Conservation (phyloP, 2,797 vertebrate genomes). For the Anguilla obscura region DNA sequence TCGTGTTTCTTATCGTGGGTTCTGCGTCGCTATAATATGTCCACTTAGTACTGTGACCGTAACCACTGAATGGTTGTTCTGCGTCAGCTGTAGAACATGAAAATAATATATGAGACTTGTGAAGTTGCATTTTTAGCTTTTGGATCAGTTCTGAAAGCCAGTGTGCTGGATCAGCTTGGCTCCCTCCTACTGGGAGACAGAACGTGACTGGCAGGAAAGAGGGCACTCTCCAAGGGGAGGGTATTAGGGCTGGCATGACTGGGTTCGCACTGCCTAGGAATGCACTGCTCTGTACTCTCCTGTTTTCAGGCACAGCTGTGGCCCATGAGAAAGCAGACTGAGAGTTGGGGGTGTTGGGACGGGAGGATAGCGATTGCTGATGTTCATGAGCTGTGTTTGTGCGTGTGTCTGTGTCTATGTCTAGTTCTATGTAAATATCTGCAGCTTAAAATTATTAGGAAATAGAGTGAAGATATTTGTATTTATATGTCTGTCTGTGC, state of each 20-base stretch:
- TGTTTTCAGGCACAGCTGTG: not conserved
- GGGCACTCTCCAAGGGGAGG: conserved; percentile 25
- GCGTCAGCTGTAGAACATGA: not conserved
- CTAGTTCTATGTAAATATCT: too few relatives aligned
- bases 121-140: not conserved
- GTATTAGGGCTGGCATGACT: conserved; percentile 30
- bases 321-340: not conserved
- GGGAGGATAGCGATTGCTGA: not conserved
- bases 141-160: not conserved
- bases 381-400: not conserved
- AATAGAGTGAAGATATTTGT: not conserved
- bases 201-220: not conserved
- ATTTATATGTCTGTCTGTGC: not conserved
- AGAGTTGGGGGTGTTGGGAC: not conserved
- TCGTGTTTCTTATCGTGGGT: not conserved
- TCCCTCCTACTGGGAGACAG: conserved; percentile 5
- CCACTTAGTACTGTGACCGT: not conserved
- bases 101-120: not conserved
- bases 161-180: not conserved
- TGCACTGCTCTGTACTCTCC: conserved; percentile 25
- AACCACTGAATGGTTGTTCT: not conserved
- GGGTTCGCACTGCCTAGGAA: conserved; percentile 42
- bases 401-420: not conserved
- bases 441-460: not conserved
- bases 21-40: not conserved